These are phyloP conservation scores for Craniophora ligustri DNA, from an alignment of 2,888 invertebrate genomes.

Conservation along the genomic window DNA sequence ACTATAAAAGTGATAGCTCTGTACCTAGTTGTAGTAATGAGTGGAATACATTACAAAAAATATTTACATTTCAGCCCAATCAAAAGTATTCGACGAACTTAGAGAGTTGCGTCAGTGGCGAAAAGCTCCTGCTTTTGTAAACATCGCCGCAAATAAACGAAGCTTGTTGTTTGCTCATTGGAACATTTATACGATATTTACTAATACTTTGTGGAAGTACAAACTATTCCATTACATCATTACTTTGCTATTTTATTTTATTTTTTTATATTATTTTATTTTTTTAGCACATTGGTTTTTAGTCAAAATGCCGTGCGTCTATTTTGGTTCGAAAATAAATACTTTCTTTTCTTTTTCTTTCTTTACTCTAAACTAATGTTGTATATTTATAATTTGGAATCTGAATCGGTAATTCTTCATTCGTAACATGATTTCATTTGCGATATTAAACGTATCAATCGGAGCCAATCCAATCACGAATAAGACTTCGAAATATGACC, in stretches of 20 bases:
- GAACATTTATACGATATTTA: constrained; percentile 64
- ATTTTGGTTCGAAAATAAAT: too few species aligned
- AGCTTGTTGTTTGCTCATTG: constrained; percentile 71
- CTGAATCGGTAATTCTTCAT: too few species aligned
- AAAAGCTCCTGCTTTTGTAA: constrained; percentile 77
- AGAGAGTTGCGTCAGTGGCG: constrained; percentile 77
- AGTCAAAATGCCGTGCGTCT: too few species aligned
- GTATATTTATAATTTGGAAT: too few species aligned
- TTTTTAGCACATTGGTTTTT: too few species aligned
- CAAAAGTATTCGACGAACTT: constrained; percentile 59
- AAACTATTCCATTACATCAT: constrained; percentile 4
- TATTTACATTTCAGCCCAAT: constrained; percentile 18
- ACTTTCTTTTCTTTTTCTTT: too few species aligned
- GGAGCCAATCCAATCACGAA: constrained; percentile 1
- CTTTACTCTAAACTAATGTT: too few species aligned
- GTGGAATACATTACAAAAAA: constrained; percentile 13
- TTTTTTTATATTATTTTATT: too few species aligned
- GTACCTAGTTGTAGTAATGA: too few species aligned
- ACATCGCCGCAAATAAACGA: constrained; percentile 83
- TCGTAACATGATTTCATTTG: background rate
- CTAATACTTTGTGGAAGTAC: constrained; percentile 22
- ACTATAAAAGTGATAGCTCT: too few species aligned
- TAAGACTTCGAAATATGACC: constrained; percentile 27
- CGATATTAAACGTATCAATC: background rate
- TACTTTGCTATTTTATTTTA: too few species aligned